Conservation (phyloP, 1,140 invertebrate genomes). For the Atopsyche davidsoni region DNA sequence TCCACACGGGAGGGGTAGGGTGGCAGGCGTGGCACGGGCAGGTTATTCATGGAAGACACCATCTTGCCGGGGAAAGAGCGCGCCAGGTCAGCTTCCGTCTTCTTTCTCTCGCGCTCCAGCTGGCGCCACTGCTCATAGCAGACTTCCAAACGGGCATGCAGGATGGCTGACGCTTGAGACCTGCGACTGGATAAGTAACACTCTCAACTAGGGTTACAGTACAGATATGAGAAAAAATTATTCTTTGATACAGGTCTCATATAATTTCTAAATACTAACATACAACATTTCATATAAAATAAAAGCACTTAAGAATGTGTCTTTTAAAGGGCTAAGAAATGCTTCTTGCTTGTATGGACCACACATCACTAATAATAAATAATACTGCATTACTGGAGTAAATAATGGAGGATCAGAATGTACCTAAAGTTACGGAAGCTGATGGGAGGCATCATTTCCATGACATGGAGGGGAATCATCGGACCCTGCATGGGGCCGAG, state of each 20-base stretch:
- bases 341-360: too few relatives aligned
- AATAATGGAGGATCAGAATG: conserved; percentile 30
- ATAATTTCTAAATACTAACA: too few relatives aligned
- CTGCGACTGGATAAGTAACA: conserved; percentile 35
- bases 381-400: background rate
- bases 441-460: conserved; percentile 24
- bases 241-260: too few relatives aligned
- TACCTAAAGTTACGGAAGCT: conserved; percentile 23
- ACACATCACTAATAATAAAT: too few relatives aligned
- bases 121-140: conserved; percentile 79
- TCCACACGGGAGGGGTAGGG: conserved; percentile 79
- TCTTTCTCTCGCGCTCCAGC: conserved; percentile 77
- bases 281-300: too few relatives aligned
- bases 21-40: conserved; percentile 72
- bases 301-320: too few relatives aligned
- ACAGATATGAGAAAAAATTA: conserved; percentile 32
- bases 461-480: conserved; percentile 31
- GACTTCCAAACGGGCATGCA: conserved; percentile 70
- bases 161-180: conserved; percentile 58
- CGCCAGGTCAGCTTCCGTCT: conserved; percentile 77
- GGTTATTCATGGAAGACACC: conserved; percentile 75
- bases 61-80: conserved; percentile 74
- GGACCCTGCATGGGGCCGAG: background rate
- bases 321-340: too few relatives aligned
- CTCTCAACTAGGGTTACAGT: conserved; percentile 21